Conservation (phyloP, 2,113 vertebrate species). For the Benitochromis conjunctus region DNA sequence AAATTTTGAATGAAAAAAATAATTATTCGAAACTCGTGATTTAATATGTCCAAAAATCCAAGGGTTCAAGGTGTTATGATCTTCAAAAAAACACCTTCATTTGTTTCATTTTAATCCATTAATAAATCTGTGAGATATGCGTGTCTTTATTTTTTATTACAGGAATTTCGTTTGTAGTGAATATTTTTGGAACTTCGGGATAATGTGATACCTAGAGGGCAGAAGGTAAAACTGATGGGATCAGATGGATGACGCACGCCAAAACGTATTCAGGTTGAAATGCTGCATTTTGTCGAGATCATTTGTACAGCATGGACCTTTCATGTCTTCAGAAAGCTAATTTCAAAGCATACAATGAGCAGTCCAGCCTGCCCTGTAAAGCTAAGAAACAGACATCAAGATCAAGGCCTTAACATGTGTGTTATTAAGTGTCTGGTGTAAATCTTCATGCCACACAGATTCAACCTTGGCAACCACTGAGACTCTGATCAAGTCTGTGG, state of each 20-base stretch:
- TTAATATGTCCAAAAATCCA: not conserved
- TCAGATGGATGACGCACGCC: constrained; percentile 8
- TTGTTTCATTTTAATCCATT: not conserved
- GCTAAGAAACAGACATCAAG: constrained; percentile 37
- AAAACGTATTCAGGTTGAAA: not conserved
- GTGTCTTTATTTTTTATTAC: not conserved
- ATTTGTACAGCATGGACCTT: not conserved
- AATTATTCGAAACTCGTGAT: not conserved
- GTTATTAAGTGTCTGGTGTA: constrained; percentile 61
- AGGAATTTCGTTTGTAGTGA: not conserved
- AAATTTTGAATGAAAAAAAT: constrained; percentile 10
- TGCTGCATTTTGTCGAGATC: not conserved
- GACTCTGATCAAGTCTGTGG: constrained; percentile 66
- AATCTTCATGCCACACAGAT: constrained; percentile 53
- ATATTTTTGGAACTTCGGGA: constrained; percentile 7
- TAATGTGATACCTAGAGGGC: not conserved
- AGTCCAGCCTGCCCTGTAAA: not conserved
- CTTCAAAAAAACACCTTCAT: not conserved
- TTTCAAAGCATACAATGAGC: constrained; percentile 3
- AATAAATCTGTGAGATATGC: not conserved
- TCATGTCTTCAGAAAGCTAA: not conserved
- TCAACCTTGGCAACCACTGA: constrained; percentile 46
- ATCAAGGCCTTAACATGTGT: constrained; percentile 28
- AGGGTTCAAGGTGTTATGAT: not conserved
- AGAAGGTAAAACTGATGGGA: constrained; percentile 4